Percentiles rank a stretch among this genome's conserved stretches.
Evolutionary conservation across 2,797 vertebrate species (phyloP).

Genomic region (Acrossocheilus fasciatus): DNA sequence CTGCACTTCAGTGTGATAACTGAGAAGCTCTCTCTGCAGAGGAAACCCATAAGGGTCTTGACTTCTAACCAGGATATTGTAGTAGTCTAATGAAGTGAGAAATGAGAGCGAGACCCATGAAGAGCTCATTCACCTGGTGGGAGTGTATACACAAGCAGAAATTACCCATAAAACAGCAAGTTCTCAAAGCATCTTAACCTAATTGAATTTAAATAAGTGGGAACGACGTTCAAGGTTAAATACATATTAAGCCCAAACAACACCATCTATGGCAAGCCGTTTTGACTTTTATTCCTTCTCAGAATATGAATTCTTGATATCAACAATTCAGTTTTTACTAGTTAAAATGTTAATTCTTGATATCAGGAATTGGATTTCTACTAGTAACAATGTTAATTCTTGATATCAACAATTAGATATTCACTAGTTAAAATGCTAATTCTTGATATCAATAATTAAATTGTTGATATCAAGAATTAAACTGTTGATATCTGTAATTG

Average conservation of each 20-base stretch:
- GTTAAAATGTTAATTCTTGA: too few relatives aligned
- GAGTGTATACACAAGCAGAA: background rate
- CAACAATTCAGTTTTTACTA: too few relatives aligned
- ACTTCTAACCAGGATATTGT: constrained; percentile 14
- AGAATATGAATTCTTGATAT: too few relatives aligned
- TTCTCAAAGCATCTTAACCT: constrained; percentile 1
- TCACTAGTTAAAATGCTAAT: too few relatives aligned
- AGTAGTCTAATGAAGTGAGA: constrained; percentile 39
- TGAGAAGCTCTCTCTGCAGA: background rate
- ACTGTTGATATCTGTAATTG: too few relatives aligned
- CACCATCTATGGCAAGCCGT: background rate
- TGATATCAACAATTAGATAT: too few relatives aligned
- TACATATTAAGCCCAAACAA: background rate
- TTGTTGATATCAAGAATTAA: too few relatives aligned
- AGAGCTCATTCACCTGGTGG: constrained; percentile 17
- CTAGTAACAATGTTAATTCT: too few relatives aligned
- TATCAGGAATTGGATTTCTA: too few relatives aligned
- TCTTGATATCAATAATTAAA: too few relatives aligned
- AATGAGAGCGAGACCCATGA: constrained; percentile 18
- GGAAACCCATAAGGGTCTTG: constrained; percentile 6
- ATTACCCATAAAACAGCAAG: background rate
- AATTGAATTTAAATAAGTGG: background rate
- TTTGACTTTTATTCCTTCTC: too few relatives aligned
- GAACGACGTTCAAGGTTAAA: background rate
- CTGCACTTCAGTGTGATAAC: constrained; percentile 31